Evolutionary conservation across 2,888 invertebrate species (phyloP).

Genomic region (Orthosia cruda): DNA sequence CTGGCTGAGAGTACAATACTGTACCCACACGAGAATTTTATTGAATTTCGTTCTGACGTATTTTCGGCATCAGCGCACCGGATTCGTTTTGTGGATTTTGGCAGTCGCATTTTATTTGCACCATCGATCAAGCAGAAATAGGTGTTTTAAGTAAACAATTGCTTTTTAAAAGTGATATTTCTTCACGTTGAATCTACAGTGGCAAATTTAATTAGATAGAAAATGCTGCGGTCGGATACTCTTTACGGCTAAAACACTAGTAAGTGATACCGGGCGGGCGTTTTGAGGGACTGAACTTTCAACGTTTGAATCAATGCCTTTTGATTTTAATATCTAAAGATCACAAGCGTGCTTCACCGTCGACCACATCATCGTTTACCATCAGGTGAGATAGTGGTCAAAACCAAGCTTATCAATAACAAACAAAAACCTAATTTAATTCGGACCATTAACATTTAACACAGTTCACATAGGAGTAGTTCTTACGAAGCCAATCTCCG

Average conservation of each 20-base stretch:
- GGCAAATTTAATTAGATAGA: no score
- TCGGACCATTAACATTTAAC: not conserved
- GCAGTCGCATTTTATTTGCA: slow-evolving; percentile 50
- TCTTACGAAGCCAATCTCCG: slow-evolving; percentile 41
- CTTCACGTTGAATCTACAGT: not conserved
- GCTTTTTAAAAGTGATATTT: slow-evolving; percentile 29
- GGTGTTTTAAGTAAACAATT: slow-evolving; percentile 33
- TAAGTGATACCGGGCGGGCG: no score
- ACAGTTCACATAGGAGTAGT: slow-evolving; percentile 17
- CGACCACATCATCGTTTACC: no score
- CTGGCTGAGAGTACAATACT: not conserved
- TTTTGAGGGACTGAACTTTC: no score
- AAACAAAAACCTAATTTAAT: not conserved
- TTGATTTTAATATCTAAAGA: no score
- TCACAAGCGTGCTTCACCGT: no score
- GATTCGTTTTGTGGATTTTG: slow-evolving; percentile 58
- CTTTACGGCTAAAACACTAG: no score
- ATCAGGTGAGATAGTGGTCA: no score
- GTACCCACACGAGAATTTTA: not conserved
- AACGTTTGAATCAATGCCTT: no score
- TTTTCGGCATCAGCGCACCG: slow-evolving; percentile 17
- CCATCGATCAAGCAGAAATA: slow-evolving; percentile 30
- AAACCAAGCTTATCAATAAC: no score
- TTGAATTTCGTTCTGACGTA: slow-evolving; percentile 20
- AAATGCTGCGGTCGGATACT: no score